A percentile compares a stretch with the other conserved stretches of the same genome.
Conservation (phyloP, 1,140 invertebrate species). For the Diploscapter pachys region DNA sequence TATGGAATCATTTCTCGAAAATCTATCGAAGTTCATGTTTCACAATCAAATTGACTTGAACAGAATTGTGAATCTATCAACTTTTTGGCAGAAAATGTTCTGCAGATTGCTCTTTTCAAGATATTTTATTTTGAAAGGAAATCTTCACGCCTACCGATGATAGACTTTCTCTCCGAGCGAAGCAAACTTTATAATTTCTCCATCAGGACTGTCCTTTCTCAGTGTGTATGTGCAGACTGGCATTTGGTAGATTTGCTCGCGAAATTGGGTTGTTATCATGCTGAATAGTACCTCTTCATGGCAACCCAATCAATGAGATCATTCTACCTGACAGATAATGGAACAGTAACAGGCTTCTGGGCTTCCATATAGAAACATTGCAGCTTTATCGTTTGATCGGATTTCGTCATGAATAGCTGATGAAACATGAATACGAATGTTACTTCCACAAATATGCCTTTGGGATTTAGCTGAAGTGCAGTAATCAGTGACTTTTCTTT, state of each 20-base stretch:
- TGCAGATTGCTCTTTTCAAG: too few species aligned
- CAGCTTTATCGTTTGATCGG: conserved; percentile 57
- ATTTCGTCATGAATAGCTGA: conserved; percentile 57
- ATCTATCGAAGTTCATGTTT: not conserved
- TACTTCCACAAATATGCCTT: conserved; percentile 58
- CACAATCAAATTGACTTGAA: too few species aligned
- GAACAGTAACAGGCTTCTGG: conserved; percentile 53
- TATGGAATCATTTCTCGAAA: not conserved
- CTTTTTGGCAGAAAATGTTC: too few species aligned
- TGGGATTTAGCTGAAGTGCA: conserved; percentile 51
- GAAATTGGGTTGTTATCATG: conserved; percentile 58
- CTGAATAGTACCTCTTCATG: conserved; percentile 33
- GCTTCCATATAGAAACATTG: conserved; percentile 60
- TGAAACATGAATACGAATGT: conserved; percentile 59
- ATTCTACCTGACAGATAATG: conserved; percentile 54
- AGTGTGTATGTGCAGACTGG: conserved; percentile 55
- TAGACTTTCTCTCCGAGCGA: conserved; percentile 54
- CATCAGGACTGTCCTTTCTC: conserved; percentile 55
- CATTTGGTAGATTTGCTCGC: conserved; percentile 58
- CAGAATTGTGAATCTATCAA: too few species aligned
- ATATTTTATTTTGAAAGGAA: too few species aligned
- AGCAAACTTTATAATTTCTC: conserved; percentile 54
- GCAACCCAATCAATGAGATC: not conserved
- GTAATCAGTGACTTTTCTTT: conserved; percentile 4
- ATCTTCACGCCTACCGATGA: conserved; percentile 35